Base-by-base conservation (phyloP, 1,140 invertebrate genomes). In the Portunus trituberculatus region DNA sequence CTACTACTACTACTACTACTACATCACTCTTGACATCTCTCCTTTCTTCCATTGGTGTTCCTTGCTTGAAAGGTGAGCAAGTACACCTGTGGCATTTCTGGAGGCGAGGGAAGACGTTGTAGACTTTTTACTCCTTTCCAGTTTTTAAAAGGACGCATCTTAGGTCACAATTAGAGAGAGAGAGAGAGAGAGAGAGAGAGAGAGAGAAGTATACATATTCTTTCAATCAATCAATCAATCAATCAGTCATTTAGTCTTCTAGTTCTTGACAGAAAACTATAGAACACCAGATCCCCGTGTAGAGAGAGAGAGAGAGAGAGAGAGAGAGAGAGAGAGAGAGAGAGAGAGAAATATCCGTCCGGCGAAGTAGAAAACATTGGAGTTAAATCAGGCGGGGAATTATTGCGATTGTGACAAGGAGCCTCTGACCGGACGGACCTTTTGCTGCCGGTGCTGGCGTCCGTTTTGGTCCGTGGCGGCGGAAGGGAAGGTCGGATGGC, bases 401-500 rank as follows among this genome's bases (percentile, higher is more conserved):
- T 76, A 76, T 76, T 76, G 67, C 67, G 67, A 76, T 76, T 76
- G 67, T 76, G 67, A 76, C 67, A 20, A 76, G 67, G 67, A 59
- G 67, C 20, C 67, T 8, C 67, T 76, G 67, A 76, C 67, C 67
- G 8, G 67, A 39, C 39, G n/a, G n/a, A n/a, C 25, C 67, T n/a
- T 76, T 76, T 25, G 67, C 20, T 76, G 25, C 20, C 20, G 67
- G 20, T 76, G 67, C 67, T 76, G 20, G 20, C 67, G 67, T n/a
- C 67, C 20, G n/a, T 25, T 76, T 8, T 76, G 16, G 67, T n/a
- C 8, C 67, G 20, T 76, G 67, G 67, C 20, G 67, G 67, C 25
- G 67, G 67, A n/a, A 76, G 67, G 67, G 67, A 76, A n/a, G 20
- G 67, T 1, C 4, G 67, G 67, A 10, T 12, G 20, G 20, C 1